phyloP scores from a whole-genome alignment of 2,888 invertebrate genomes.

The Catocala sponsa region DNA sequence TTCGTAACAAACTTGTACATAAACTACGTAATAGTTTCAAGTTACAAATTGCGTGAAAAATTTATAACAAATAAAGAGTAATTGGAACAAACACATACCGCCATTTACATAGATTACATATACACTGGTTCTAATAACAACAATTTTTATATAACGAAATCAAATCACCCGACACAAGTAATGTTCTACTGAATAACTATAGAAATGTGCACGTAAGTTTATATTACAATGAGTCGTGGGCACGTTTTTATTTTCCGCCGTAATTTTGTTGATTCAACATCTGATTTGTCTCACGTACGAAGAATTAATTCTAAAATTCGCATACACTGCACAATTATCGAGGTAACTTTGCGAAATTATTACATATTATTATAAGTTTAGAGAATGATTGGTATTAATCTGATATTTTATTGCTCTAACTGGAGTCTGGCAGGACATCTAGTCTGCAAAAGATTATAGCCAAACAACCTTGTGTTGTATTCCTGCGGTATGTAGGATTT shows the following conservation, averaged over 20 bases:
- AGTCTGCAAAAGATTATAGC: no score
- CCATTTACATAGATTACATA: slow-evolving; percentile 22
- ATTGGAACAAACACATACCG: slow-evolving; percentile 39
- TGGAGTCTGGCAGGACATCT: no score
- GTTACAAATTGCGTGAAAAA: no score
- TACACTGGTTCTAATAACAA: slow-evolving; percentile 10
- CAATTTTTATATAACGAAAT: slow-evolving; percentile 1
- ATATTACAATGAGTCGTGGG: slow-evolving; percentile 47
- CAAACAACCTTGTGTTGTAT: no score
- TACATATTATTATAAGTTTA: slow-evolving; percentile 2
- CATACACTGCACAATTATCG: slow-evolving; percentile 37
- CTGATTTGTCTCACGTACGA: slow-evolving; percentile 79
- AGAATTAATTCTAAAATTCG: slow-evolving; percentile 51
- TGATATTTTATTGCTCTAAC: no score
- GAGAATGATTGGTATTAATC: no score
- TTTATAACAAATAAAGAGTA: background rate
- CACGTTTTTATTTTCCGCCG: slow-evolving; percentile 75
- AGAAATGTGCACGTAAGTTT: slow-evolving; percentile 33
- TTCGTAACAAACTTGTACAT: no score
- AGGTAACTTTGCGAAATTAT: background rate
- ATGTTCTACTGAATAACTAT: slow-evolving; percentile 43
- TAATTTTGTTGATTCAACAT: slow-evolving; percentile 82
- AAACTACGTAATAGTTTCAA: no score
- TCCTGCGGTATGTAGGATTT: no score
- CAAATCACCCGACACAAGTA: slow-evolving; percentile 25